phyloP scores from a whole-genome alignment of 1,140 invertebrate species.

The Vanessa atalanta region DNA sequence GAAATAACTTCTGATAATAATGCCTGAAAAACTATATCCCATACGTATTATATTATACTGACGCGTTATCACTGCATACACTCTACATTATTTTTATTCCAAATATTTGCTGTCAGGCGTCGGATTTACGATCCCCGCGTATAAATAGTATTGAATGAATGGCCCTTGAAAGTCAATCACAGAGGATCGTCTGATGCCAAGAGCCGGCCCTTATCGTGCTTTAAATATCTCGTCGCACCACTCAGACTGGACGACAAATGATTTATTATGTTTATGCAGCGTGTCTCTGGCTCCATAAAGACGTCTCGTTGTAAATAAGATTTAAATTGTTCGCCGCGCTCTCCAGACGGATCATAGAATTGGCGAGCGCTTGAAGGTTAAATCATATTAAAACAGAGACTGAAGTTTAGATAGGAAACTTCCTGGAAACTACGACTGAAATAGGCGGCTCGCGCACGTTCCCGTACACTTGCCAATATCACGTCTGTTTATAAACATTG shows the following conservation, averaged over 20 bases:
- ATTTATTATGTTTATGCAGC: constrained; percentile 68
- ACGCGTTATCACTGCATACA: too few species aligned
- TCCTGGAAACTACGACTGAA: constrained; percentile 60
- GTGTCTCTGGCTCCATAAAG: constrained; percentile 41
- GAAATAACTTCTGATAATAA: not conserved
- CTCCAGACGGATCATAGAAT: constrained; percentile 53
- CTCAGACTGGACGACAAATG: constrained; percentile 52
- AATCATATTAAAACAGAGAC: constrained; percentile 51
- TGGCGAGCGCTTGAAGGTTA: constrained; percentile 66
- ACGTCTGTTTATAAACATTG: constrained; percentile 55
- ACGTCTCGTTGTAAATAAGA: constrained; percentile 51
- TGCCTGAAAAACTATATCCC: not conserved
- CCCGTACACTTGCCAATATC: constrained; percentile 58
- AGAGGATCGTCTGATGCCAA: constrained; percentile 43
- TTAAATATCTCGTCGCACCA: constrained; percentile 56
- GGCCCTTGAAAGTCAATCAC: constrained; percentile 45
- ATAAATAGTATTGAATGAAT: constrained; percentile 33
- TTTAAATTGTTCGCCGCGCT: constrained; percentile 60
- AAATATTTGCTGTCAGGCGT: not conserved
- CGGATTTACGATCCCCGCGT: constrained; percentile 1
- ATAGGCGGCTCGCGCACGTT: constrained; percentile 55
- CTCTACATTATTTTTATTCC: not conserved
- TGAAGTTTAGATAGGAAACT: constrained; percentile 51
- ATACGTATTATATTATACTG: not conserved
- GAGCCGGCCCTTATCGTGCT: constrained; percentile 48